Base-by-base conservation (phyloP, 2,797 vertebrate genomes). In the Premnoplex brunnescens region DNA sequence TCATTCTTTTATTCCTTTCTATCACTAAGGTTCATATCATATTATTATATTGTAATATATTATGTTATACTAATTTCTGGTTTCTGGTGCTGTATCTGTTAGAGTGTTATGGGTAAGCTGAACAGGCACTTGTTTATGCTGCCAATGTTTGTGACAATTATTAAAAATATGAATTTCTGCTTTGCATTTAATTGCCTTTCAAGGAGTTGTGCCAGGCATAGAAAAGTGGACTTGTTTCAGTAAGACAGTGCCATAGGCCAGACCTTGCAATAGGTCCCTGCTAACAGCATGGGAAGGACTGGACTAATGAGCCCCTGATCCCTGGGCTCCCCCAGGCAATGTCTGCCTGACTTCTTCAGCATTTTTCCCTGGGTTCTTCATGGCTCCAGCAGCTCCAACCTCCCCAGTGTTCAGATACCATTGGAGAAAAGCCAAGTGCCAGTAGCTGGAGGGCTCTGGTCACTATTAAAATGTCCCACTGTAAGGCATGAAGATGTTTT, bases 101-200 rank as follows among this genome's bases (percentile, higher is more conserved):
- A 34, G 14, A 52, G n/a, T 13, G 5, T 63, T 71, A 28, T 4
- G 43, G 20, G 21, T 54, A 51, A 79, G 27, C 19, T 74, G 39
- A 85, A 77, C 21, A 80, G 82, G 21, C 24, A 76, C 12, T 20
- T 67, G 14, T 73, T 73, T 62, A 76, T 89, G 32, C 44, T 82
- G 21, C 52, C 13, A 46, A 15, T n/a, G 41, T 77, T 93, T 85
- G 64, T 85, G 75, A 26, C 48, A 60, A 49, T 67, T 59, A 67
- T 36, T 37, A 69, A 85, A 93, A 49, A 0, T 43, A 79, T 41
- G 63, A 43, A 87, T 58, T 75, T 89, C 63, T 92, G 16, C 37
- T 67, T 80, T 52, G 36, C 48, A 67, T 28, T 77, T 66, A 91
- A 77, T 64, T 91, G 36, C 32, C 83, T 89, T 93, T 89, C 67